Percentiles rank a stretch among this genome's conserved stretches.
phyloP scores from a whole-genome alignment of 1,140 invertebrate genomes.

The Mylabris phalerata region DNA sequence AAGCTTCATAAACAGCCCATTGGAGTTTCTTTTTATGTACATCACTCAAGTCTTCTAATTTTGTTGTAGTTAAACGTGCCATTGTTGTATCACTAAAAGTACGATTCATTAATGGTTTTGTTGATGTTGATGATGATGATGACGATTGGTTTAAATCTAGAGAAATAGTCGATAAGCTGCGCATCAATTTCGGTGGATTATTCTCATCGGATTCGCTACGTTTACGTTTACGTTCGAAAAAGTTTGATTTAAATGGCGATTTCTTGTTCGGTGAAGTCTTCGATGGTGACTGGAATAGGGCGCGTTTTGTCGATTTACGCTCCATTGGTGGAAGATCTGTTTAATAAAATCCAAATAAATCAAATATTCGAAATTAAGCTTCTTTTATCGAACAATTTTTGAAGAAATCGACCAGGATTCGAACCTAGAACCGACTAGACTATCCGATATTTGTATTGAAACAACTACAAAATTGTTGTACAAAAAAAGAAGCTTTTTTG shows the following conservation, averaged over 20 bases:
- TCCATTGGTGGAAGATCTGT: not conserved
- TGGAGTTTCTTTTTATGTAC: slow-evolving; percentile 62
- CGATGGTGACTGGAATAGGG: slow-evolving; percentile 51
- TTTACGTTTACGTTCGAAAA: slow-evolving; percentile 40
- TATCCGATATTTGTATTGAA: too few relatives aligned
- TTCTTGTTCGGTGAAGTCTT: slow-evolving; percentile 38
- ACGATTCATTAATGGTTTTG: slow-evolving; percentile 6
- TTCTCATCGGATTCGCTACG: slow-evolving; percentile 49
- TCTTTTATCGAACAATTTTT: slow-evolving; percentile 23
- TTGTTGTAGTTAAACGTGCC: slow-evolving; percentile 11
- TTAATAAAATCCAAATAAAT: too few relatives aligned
- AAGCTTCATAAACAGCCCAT: slow-evolving; percentile 61
- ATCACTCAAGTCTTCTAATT: slow-evolving; percentile 49
- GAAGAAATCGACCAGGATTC: not conserved
- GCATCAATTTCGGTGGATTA: slow-evolving; percentile 36
- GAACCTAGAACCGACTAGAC: not conserved
- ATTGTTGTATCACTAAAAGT: slow-evolving; percentile 30
- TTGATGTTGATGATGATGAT: slow-evolving; percentile 9
- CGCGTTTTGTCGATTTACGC: slow-evolving; percentile 49
- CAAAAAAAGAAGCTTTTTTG: not conserved
- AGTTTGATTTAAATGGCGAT: slow-evolving; percentile 16
- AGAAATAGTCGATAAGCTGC: slow-evolving; percentile 46
- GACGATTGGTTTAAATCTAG: slow-evolving; percentile 5
- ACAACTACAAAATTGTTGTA: too few relatives aligned
- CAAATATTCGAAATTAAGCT: not conserved